Percentiles rank a stretch among this genome's conserved stretches.
These are phyloP conservation scores for Chromoteleia sp. DNA, from an alignment of 2,888 invertebrate genomes.

Conservation along the genomic window DNA sequence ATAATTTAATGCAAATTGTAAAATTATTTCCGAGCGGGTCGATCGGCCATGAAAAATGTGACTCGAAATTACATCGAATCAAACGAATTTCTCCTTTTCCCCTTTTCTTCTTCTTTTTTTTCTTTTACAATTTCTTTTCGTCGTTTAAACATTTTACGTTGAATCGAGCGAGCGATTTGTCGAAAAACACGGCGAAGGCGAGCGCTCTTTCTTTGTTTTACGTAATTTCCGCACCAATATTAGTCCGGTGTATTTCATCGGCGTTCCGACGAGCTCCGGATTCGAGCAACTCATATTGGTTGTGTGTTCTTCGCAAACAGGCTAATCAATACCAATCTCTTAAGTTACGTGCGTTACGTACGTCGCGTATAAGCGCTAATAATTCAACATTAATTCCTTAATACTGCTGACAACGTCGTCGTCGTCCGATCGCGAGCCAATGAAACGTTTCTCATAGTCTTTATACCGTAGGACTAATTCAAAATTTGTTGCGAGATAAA, in stretches of 20 bases:
- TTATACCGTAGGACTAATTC: slow-evolving; percentile 14
- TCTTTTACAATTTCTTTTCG: slow-evolving; percentile 17
- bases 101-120: neutral
- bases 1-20: neutral
- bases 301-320: slow-evolving; percentile 83
- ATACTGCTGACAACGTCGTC: slow-evolving; percentile 59
- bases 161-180: slow-evolving; percentile 76
- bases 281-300: slow-evolving; percentile 77
- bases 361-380: slow-evolving; percentile 63
- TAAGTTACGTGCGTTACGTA: slow-evolving; percentile 75
- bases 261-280: slow-evolving; percentile 74
- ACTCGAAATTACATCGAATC: slow-evolving; percentile 13
- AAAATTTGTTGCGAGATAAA: slow-evolving; percentile 3
- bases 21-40: neutral
- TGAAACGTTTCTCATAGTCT: slow-evolving; percentile 25
- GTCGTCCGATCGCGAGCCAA: slow-evolving; percentile 30
- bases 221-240: slow-evolving; percentile 84
- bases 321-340: slow-evolving; percentile 84
- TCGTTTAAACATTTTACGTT: slow-evolving; percentile 28
- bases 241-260: slow-evolving; percentile 81
- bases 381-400: slow-evolving; percentile 68
- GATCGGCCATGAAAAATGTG: neutral
- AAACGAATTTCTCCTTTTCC: neutral
- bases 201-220: slow-evolving; percentile 82
- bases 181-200: slow-evolving; percentile 75